A percentile compares a stretch with the other conserved stretches of the same genome.
phyloP scores from a whole-genome alignment of 1,140 invertebrate species.

The Aplysia californica region DNA sequence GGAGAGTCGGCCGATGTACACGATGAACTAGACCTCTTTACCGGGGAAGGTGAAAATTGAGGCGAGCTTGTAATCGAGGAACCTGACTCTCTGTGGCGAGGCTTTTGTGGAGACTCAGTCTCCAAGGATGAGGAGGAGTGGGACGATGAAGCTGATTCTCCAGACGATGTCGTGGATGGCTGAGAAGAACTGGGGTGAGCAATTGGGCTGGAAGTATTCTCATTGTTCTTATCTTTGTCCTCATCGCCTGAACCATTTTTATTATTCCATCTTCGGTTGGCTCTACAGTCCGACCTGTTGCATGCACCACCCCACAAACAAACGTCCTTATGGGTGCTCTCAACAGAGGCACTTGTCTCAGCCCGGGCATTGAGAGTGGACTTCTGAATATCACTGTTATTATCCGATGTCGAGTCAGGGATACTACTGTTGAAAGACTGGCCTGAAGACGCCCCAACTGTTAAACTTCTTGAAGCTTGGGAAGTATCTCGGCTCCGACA shows the following conservation, averaged over 20 bases:
- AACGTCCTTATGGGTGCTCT: slow-evolving; percentile 16
- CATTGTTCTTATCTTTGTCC: no score
- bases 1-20: no score
- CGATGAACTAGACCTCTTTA: no score
- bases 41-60: no score
- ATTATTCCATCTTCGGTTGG: slow-evolving; percentile 20
- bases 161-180: background rate
- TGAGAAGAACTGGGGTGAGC: background rate
- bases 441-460: no score
- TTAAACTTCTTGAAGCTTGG: no score
- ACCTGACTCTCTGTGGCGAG: background rate
- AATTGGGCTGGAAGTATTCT: no score
- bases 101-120: background rate
- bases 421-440: no score
- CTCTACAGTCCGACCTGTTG: slow-evolving; percentile 25
- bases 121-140: background rate
- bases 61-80: no score
- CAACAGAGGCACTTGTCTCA: slow-evolving; percentile 19
- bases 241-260: slow-evolving; percentile 19
- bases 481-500: no score
- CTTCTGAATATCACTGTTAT: no score
- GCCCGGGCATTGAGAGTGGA: slow-evolving; percentile 4
- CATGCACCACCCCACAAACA: slow-evolving; percentile 26
- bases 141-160: background rate
- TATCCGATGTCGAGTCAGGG: no score